Percentiles rank a stretch among this genome's conserved stretches.
Conservation (phyloP, 2,888 invertebrate species). For the Branchellion lobata region DNA sequence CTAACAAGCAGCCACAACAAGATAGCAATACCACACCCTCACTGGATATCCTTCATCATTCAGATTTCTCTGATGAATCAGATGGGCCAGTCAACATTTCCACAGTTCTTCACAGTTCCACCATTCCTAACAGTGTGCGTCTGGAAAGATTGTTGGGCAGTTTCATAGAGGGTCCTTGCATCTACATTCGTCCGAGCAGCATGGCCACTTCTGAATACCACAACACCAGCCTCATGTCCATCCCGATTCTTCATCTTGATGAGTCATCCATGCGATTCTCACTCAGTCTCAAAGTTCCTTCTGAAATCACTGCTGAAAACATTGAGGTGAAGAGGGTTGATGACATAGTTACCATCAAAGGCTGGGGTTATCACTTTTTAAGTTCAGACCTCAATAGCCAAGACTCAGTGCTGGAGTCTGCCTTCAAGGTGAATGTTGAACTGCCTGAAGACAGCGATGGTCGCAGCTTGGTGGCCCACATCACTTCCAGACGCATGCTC, state of each 20-base stretch:
- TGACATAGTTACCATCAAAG: conserved; percentile 26
- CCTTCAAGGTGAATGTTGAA: conserved; percentile 21
- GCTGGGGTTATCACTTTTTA: not conserved
- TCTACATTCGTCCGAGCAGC: conserved; percentile 30
- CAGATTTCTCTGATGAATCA: not conserved
- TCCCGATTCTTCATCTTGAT: conserved; percentile 23
- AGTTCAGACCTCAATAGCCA: not conserved
- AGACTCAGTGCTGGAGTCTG: not conserved
- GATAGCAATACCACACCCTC: not conserved
- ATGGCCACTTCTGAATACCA: not conserved
- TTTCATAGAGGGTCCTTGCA: conserved; percentile 7
- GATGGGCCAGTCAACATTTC: not conserved
- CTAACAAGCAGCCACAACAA: not conserved
- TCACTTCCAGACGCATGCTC: not conserved
- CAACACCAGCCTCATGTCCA: not conserved
- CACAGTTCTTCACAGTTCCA: conserved; percentile 16
- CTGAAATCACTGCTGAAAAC: conserved; percentile 14
- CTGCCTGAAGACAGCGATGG: conserved; percentile 40
- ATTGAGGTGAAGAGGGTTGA: conserved; percentile 31
- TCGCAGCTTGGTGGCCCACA: conserved; percentile 1
- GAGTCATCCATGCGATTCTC: not conserved
- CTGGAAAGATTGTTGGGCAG: conserved; percentile 19
- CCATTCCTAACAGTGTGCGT: conserved; percentile 13
- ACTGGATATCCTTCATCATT: not conserved
- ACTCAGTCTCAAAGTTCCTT: conserved; percentile 14